Evolutionary conservation across 2,888 invertebrate species (phyloP).

Genomic region (Cybosia mesomella): DNA sequence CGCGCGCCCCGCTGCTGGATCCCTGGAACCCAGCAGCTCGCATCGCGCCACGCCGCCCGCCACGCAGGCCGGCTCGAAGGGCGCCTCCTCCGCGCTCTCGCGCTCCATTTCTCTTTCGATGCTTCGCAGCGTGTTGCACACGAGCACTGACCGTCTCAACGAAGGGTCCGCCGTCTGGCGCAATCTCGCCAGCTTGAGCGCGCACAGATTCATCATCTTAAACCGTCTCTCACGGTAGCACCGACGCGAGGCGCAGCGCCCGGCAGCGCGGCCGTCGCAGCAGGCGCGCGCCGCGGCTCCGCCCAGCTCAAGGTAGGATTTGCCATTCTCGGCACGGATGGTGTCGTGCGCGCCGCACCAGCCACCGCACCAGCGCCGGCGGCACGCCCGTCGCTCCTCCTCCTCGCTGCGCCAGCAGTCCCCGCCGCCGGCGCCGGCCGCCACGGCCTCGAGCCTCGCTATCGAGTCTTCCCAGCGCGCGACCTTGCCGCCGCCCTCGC

Average conservation of each 20-base stretch:
- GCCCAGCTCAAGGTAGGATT: slow-evolving; percentile 95
- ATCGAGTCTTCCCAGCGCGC: slow-evolving; percentile 86
- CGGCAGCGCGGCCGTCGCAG: slow-evolving; percentile 91
- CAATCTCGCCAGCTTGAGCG: slow-evolving; percentile 95
- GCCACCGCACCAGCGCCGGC: slow-evolving; percentile 87
- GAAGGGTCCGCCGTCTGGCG: slow-evolving; percentile 96
- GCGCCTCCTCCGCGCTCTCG: slow-evolving; percentile 87
- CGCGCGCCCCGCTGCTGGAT: slow-evolving; percentile 87
- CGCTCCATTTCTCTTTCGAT: slow-evolving; percentile 96
- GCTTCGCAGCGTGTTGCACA: slow-evolving; percentile 96
- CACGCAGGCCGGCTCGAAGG: slow-evolving; percentile 79
- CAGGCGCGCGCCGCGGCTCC: slow-evolving; percentile 92
- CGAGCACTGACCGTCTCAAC: slow-evolving; percentile 95
- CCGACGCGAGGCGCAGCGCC: slow-evolving; percentile 92
- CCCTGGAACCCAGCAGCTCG: slow-evolving; percentile 84
- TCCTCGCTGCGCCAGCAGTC: slow-evolving; percentile 87
- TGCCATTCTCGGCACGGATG: slow-evolving; percentile 96
- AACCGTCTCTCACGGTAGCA: slow-evolving; percentile 95
- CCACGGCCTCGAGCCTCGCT: slow-evolving; percentile 84
- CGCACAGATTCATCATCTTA: slow-evolving; percentile 96
- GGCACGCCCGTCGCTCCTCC: slow-evolving; percentile 84
- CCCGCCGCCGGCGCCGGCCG: slow-evolving; percentile 88
- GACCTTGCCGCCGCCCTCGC: slow-evolving; percentile 84
- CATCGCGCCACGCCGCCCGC: slow-evolving; percentile 87
- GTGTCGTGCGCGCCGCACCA: slow-evolving; percentile 90